Percentiles rank a stretch among this genome's conserved stretches.
These are phyloP conservation scores for Tachyglossus aculeatus DNA, from an alignment of 2,797 vertebrate genomes.

Conservation along the genomic window DNA sequence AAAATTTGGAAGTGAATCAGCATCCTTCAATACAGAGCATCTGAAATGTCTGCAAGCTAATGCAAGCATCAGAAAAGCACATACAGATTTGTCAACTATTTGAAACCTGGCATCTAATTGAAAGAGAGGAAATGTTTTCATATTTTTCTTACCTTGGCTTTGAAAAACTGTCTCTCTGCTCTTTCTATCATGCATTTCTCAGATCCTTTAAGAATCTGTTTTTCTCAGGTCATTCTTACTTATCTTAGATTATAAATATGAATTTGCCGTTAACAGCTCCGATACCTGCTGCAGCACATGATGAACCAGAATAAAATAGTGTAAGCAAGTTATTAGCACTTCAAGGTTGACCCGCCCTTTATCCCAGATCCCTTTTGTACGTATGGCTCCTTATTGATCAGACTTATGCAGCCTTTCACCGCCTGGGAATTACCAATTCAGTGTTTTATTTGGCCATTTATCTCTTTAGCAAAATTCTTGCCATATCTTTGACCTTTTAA, in stretches of 20 bases:
- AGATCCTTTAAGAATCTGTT: conserved; percentile 18
- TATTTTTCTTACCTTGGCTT: conserved; percentile 53
- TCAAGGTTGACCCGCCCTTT: conserved; percentile 69
- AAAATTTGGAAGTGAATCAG: background rate
- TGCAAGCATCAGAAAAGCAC: background rate
- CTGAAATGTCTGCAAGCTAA: conserved; percentile 15
- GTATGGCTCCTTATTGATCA: conserved; percentile 70
- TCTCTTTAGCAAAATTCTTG: conserved; percentile 74
- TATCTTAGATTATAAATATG: conserved; percentile 3
- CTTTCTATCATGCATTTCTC: conserved; percentile 26
- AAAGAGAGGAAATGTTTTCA: conserved; percentile 20
- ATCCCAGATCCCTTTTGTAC: conserved; percentile 68
- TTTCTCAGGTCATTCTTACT: conserved; percentile 30
- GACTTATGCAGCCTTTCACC: conserved; percentile 62
- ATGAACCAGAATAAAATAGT: conserved; percentile 44
- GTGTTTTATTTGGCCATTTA: conserved; percentile 75
- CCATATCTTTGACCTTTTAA: conserved; percentile 76
- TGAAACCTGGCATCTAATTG: background rate
- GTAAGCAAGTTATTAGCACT: conserved; percentile 67
- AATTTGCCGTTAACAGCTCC: conserved; percentile 23
- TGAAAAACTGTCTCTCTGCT: conserved; percentile 30
- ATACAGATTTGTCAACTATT: conserved; percentile 14
- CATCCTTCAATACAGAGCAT: conserved; percentile 2
- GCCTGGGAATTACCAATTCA: conserved; percentile 70
- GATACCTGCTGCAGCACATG: conserved; percentile 35